These are phyloP conservation scores for Drosophila trichaetosa DNA, from an alignment of 2,888 invertebrate species.

Conservation along the genomic window DNA sequence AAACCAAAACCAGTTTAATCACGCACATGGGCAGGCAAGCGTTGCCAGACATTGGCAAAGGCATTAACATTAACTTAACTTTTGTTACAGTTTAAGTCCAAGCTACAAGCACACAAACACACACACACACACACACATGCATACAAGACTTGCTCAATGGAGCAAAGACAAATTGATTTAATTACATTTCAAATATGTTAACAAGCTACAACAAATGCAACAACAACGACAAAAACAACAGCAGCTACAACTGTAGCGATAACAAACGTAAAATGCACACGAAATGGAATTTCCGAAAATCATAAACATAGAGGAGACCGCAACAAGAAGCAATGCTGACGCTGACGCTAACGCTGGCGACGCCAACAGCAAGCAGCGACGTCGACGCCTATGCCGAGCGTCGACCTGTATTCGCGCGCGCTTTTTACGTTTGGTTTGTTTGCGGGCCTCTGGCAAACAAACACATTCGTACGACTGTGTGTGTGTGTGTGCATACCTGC, in stretches of 20 bases:
- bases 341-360: conserved; percentile 21
- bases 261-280: conserved; percentile 61
- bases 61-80: conserved; percentile 45
- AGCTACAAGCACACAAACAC: neutral
- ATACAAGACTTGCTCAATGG: conserved; percentile 35
- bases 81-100: conserved; percentile 35
- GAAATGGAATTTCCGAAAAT: conserved; percentile 78
- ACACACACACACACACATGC: neutral
- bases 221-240: conserved; percentile 27
- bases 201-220: conserved; percentile 41
- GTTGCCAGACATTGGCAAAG: conserved; percentile 48
- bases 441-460: conserved; percentile 39
- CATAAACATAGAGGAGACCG: conserved; percentile 64
- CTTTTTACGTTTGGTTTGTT: conserved; percentile 73
- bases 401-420: conserved; percentile 81
- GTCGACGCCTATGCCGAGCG: conserved; percentile 66
- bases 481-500: conserved; percentile 51
- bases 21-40: conserved; percentile 48
- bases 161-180: conserved; percentile 65
- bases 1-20: conserved; percentile 46
- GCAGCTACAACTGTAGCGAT: conserved; percentile 38
- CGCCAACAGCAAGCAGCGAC: conserved; percentile 10
- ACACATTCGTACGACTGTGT: conserved; percentile 18
- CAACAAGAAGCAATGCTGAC: conserved; percentile 52
- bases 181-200: conserved; percentile 64